These are phyloP conservation scores for Erpobdella octoculata DNA, from an alignment of 2,888 invertebrate genomes.

Conservation along the genomic window DNA sequence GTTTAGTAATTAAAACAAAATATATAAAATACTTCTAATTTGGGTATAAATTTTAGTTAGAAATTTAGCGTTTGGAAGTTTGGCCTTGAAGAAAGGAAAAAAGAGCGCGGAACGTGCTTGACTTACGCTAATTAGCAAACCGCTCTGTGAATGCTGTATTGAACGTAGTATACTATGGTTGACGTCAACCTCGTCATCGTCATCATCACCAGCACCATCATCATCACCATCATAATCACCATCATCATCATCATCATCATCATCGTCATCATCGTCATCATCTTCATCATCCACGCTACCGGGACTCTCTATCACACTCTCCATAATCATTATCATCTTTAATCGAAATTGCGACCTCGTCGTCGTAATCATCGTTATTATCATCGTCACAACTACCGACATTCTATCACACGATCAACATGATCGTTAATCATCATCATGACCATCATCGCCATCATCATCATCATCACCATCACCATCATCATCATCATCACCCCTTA, in stretches of 20 bases:
- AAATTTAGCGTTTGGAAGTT: too few species aligned
- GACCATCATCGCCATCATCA: background rate
- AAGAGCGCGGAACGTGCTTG: too few species aligned
- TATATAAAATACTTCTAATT: too few species aligned
- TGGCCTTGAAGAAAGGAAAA: too few species aligned
- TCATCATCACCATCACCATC: slow-evolving; percentile 3
- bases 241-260: slow-evolving; percentile 14
- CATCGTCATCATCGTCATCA: slow-evolving; percentile 24
- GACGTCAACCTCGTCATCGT: background rate
- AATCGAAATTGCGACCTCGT: too few species aligned
- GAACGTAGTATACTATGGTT: too few species aligned
- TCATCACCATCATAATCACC: slow-evolving; percentile 20
- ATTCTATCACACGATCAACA: background rate
- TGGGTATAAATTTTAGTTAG: too few species aligned
- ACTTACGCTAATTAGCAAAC: too few species aligned
- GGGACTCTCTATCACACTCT: slow-evolving; percentile 4
- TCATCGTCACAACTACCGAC: too few species aligned
- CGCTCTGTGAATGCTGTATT: too few species aligned
- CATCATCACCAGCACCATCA: background rate
- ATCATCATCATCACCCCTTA: background rate
- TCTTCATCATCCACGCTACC: slow-evolving; percentile 17
- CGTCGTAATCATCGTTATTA: too few species aligned
- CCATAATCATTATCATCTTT: background rate
- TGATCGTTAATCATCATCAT: background rate
- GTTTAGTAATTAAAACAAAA: too few species aligned